Percentiles rank a stretch among this genome's conserved stretches.
These are phyloP conservation scores for Hipparchia semele DNA, from an alignment of 2,888 invertebrate genomes.

Conservation along the genomic window DNA sequence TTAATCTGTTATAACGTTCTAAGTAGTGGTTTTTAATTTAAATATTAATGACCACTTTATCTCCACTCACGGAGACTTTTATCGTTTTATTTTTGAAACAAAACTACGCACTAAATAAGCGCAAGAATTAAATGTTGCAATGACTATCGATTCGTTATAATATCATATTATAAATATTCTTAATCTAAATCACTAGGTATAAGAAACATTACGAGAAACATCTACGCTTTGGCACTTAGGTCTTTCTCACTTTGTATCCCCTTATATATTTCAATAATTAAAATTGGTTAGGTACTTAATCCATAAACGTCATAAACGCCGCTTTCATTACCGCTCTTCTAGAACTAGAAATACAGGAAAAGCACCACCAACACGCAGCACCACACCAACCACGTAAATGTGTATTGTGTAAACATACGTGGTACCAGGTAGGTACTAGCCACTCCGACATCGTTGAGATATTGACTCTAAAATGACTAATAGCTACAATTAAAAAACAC, in stretches of 20 bases:
- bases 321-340: no score
- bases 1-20: not conserved
- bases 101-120: constrained; percentile 21
- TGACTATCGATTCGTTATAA: constrained; percentile 9
- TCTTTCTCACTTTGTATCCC: constrained; percentile 49
- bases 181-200: constrained; percentile 30
- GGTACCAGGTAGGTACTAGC: no score
- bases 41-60: not conserved
- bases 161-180: constrained; percentile 14
- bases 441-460: no score
- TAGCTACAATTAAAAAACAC: no score
- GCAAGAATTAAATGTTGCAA: constrained; percentile 14
- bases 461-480: no score
- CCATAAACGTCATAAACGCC: constrained; percentile 6
- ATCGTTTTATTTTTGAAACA: constrained; percentile 1
- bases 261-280: constrained; percentile 13
- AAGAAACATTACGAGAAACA: constrained; percentile 44
- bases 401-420: no score
- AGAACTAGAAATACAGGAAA: no score
- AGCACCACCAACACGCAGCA: no score
- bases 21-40: not conserved
- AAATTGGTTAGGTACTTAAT: not conserved
- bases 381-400: no score
- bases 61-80: constrained; percentile 3
- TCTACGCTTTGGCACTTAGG: constrained; percentile 75